phyloP scores from a whole-genome alignment of 2,113 vertebrate genomes.

The Phocoena sinus region DNA sequence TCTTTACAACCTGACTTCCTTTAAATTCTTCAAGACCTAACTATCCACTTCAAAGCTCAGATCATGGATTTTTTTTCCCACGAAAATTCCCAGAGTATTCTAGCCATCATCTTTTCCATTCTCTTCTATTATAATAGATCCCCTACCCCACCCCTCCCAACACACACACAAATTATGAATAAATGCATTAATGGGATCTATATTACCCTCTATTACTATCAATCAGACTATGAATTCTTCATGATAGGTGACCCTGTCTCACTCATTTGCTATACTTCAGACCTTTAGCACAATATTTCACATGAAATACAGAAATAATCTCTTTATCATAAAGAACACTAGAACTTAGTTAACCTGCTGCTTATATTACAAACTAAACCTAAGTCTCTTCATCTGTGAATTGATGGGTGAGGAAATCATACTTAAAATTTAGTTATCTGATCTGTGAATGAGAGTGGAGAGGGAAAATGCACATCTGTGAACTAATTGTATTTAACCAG shows the following conservation, averaged over 20 bases:
- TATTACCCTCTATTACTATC: not conserved
- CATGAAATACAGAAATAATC: not conserved
- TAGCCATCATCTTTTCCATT: not conserved
- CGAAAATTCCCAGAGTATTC: not conserved
- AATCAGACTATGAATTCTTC: not conserved
- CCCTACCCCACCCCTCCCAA: too few relatives aligned
- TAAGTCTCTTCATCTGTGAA: not conserved
- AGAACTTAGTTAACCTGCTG: not conserved
- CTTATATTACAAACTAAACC: not conserved
- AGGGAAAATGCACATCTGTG: not conserved
- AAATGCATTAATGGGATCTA: not conserved
- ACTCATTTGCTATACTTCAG: not conserved
- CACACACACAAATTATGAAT: not conserved
- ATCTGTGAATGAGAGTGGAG: not conserved
- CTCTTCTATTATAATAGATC: not conserved
- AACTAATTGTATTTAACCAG: not conserved
- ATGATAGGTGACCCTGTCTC: not conserved
- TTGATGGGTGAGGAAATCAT: not conserved
- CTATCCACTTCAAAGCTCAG: not conserved
- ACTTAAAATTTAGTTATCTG: not conserved
- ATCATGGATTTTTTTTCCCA: not conserved
- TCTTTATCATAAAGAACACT: not conserved
- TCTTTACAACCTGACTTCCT: not conserved
- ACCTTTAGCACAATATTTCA: not conserved
- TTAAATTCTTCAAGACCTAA: not conserved